phyloP scores from a whole-genome alignment of 2,797 vertebrate species.

The Pterois miles region DNA sequence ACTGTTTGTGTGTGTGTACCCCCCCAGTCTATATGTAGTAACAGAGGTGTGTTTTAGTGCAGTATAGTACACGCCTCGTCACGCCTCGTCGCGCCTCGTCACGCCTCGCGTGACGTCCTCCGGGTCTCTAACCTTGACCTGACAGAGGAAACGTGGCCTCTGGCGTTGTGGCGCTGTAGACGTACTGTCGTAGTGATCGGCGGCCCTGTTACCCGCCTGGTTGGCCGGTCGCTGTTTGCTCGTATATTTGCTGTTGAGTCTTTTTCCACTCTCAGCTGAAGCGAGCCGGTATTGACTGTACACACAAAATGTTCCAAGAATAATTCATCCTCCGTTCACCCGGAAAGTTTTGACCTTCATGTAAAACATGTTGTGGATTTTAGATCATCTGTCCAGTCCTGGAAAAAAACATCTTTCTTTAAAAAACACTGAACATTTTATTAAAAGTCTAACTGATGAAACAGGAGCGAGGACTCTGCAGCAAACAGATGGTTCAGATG shows the following conservation, averaged over 20 bases:
- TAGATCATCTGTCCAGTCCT: no score
- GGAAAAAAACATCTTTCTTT: no score
- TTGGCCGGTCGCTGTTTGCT: conserved; percentile 32
- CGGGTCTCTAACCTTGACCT: conserved; percentile 54
- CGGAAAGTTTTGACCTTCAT: conserved; percentile 2
- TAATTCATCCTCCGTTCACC: not conserved
- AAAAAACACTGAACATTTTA: no score
- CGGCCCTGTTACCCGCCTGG: conserved; percentile 45
- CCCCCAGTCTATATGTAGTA: not conserved
- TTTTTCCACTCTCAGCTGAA: conserved; percentile 48
- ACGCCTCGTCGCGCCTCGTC: no score
- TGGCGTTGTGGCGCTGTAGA: conserved; percentile 23
- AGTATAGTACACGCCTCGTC: no score
- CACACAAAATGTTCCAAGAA: conserved; percentile 23
- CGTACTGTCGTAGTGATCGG: conserved; percentile 17
- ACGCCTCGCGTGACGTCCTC: conserved; percentile 3
- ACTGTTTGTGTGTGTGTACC: no score
- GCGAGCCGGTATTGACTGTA: conserved; percentile 50
- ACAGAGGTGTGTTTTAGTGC: not conserved
- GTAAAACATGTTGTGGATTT: not conserved
- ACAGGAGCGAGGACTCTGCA: no score
- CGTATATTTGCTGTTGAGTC: conserved; percentile 61
- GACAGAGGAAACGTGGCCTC: conserved; percentile 29
- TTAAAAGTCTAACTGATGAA: no score
- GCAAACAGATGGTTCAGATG: no score